These are phyloP conservation scores for Cryptocheilus praepositus DNA, from an alignment of 2,888 invertebrate genomes.

Conservation along the genomic window DNA sequence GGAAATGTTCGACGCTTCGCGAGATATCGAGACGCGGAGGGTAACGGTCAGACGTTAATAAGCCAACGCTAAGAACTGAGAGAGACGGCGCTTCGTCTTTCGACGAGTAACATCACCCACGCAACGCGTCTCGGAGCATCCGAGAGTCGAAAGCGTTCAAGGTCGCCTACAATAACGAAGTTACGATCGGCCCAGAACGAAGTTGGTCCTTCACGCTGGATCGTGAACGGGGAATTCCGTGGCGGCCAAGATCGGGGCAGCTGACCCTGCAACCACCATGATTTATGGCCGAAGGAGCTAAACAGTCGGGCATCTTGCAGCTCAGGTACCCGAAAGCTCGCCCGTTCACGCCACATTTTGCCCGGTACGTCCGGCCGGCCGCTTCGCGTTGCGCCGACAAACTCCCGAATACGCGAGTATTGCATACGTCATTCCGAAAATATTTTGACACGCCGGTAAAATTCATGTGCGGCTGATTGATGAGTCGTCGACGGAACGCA, in stretches of 20 bases:
- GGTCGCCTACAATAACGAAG: conserved; percentile 5
- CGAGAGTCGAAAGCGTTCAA: neutral
- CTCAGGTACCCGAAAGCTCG: conserved; percentile 62
- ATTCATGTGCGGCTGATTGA: conserved; percentile 51
- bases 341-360: conserved; percentile 57
- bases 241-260: conserved; percentile 59
- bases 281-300: conserved; percentile 66
- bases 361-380: conserved; percentile 30
- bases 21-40: too few relatives aligned
- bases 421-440: conserved; percentile 60
- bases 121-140: too few relatives aligned
- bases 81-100: too few relatives aligned
- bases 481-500: conserved; percentile 12
- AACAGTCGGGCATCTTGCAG: conserved; percentile 61
- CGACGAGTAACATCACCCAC: too few relatives aligned
- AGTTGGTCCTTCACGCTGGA: conserved; percentile 57
- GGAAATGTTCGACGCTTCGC: too few relatives aligned
- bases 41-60: too few relatives aligned
- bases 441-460: conserved; percentile 66
- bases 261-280: conserved; percentile 66
- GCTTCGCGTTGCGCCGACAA: conserved; percentile 24
- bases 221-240: conserved; percentile 57
- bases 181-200: conserved; percentile 22
- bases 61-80: too few relatives aligned
- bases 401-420: conserved; percentile 24